Evolutionary conservation across 2,888 invertebrate genomes (phyloP).

Genomic region (Erebia ligea): DNA sequence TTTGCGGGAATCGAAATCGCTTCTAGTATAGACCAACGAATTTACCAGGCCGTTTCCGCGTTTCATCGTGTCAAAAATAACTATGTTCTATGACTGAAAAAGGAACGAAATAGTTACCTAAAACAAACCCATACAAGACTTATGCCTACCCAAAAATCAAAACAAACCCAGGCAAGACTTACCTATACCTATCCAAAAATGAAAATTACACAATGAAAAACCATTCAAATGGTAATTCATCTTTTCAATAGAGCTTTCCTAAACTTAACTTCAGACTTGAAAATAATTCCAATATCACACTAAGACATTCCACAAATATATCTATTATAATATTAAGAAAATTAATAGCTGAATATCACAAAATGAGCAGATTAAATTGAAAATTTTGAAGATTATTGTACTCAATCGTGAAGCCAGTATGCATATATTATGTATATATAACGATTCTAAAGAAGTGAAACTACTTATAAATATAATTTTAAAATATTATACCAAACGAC

Average conservation of each 20-base stretch:
- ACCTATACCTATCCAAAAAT: not conserved
- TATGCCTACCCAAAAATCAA: not conserved
- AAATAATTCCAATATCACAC: conserved; percentile 20
- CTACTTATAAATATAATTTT: no score
- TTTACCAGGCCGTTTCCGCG: no score
- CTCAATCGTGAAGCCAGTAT: not conserved
- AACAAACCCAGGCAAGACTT: not conserved
- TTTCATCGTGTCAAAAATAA: no score
- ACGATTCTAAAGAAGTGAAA: no score
- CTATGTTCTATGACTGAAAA: no score
- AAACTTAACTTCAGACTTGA: conserved; percentile 3
- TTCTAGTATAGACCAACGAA: no score
- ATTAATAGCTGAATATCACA: conserved; percentile 1
- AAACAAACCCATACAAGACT: not conserved
- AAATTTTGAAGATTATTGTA: conserved; percentile 5
- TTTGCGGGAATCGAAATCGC: no score
- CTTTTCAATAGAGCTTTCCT: conserved; percentile 11
- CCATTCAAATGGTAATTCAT: conserved; percentile 13
- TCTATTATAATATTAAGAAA: conserved; percentile 11
- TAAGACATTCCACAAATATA: conserved; percentile 11
- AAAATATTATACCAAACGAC: no score
- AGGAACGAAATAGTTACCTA: not conserved
- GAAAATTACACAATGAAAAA: not conserved
- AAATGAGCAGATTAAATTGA: not conserved
- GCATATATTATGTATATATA: no score